A percentile compares a stretch with the other conserved stretches of the same genome.
These are phyloP conservation scores for Adelosebastes latens DNA, from an alignment of 2,797 vertebrate genomes.

Conservation along the genomic window DNA sequence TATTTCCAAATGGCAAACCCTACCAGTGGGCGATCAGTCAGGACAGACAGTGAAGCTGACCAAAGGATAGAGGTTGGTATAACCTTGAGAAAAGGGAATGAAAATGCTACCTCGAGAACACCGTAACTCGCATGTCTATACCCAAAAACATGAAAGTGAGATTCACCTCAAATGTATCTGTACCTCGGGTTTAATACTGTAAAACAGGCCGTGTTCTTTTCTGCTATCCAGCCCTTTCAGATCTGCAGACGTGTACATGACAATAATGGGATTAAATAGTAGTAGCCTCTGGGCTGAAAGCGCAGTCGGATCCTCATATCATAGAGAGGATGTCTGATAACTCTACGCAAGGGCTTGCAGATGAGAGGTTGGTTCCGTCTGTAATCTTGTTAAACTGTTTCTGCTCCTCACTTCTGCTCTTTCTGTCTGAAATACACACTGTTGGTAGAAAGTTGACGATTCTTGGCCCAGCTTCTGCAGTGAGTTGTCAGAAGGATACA, in stretches of 20 bases:
- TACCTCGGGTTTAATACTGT: slow-evolving; percentile 68
- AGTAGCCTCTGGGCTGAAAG: slow-evolving; percentile 49
- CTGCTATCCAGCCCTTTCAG: slow-evolving; percentile 27
- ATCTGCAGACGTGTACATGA: slow-evolving; percentile 42
- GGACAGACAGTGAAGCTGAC: slow-evolving; percentile 30
- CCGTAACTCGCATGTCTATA: slow-evolving; percentile 28
- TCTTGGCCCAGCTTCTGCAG: slow-evolving; percentile 54
- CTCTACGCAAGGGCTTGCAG: slow-evolving; percentile 24
- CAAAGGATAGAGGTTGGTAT: slow-evolving; percentile 21
- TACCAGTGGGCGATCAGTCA: neutral
- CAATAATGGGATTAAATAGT: slow-evolving; percentile 51
- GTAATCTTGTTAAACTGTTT: slow-evolving; percentile 10
- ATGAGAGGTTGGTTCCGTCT: slow-evolving; percentile 27
- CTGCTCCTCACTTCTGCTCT: slow-evolving; percentile 12
- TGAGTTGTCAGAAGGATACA: slow-evolving; percentile 48
- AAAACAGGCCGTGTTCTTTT: slow-evolving; percentile 26
- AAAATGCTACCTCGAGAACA: slow-evolving; percentile 51
- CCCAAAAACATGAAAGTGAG: slow-evolving; percentile 40
- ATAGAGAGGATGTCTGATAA: slow-evolving; percentile 30
- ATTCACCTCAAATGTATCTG: slow-evolving; percentile 47
- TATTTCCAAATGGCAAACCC: slow-evolving; percentile 5
- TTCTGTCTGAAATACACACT: slow-evolving; percentile 32
- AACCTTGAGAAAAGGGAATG: slow-evolving; percentile 34
- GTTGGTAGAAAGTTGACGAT: slow-evolving; percentile 42
- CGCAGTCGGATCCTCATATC: slow-evolving; percentile 30